Percentiles rank a stretch among this genome's conserved stretches.
phyloP scores from a whole-genome alignment of 2,888 invertebrate species.

The Meteorus colon region DNA sequence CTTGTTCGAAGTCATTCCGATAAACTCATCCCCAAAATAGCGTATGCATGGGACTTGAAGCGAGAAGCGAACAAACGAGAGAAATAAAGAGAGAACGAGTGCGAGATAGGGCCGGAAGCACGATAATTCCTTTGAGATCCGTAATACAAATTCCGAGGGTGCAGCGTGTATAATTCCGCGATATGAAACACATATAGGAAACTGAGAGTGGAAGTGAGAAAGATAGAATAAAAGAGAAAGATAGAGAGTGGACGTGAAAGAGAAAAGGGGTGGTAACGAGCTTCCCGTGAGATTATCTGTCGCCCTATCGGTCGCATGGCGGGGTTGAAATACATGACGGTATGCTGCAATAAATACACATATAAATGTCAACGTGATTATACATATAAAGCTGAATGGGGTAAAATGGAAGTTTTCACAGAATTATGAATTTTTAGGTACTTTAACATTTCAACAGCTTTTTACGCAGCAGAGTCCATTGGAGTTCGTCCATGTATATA shows the following conservation, averaged over 20 bases:
- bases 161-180: constrained; percentile 59
- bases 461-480: not conserved
- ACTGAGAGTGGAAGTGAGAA: constrained; percentile 27
- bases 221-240: constrained; percentile 9
- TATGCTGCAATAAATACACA: constrained; percentile 9
- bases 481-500: not conserved
- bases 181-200: constrained; percentile 54
- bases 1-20: not conserved
- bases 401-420: not conserved
- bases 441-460: constrained; percentile 5
- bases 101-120: constrained; percentile 31
- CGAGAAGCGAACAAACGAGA: constrained; percentile 21
- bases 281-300: constrained; percentile 63
- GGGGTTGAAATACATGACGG: constrained; percentile 21
- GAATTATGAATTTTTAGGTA: not conserved
- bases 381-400: constrained; percentile 9
- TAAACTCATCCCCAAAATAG: not conserved
- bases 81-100: constrained; percentile 10
- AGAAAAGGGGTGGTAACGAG: constrained; percentile 61
- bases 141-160: constrained; percentile 48
- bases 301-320: constrained; percentile 40
- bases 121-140: constrained; percentile 49
- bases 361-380: constrained; percentile 26
- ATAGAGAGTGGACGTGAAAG: constrained; percentile 26
- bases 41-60: not conserved